Conservation (phyloP, 2,113 vertebrate species). For the Burhinus oedicnemus region DNA sequence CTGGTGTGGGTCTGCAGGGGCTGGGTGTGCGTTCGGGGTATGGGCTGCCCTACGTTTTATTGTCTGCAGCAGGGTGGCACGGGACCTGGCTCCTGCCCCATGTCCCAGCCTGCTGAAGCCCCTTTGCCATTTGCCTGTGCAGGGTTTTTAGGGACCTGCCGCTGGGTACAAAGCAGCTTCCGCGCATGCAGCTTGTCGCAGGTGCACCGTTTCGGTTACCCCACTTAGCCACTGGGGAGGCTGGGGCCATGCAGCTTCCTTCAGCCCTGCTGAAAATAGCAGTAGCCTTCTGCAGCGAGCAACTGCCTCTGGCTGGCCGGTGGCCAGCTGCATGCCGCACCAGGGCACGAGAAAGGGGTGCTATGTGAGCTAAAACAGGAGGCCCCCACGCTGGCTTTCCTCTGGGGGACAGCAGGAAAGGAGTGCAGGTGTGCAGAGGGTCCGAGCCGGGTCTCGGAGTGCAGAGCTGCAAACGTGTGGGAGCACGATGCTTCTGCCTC, state of each 20-base stretch:
- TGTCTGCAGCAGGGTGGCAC: not conserved
- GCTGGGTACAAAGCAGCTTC: not conserved
- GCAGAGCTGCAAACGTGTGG: not conserved
- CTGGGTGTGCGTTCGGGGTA: accelerated
- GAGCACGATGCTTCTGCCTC: not conserved
- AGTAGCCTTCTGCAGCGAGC: not conserved
- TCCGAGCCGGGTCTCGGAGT: accelerated
- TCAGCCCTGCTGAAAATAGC: not conserved
- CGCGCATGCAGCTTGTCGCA: accelerated
- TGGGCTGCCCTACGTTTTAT: not conserved
- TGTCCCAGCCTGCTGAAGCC: accelerated
- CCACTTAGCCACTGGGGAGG: not conserved
- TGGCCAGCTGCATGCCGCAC: not conserved
- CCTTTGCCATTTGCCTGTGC: not conserved
- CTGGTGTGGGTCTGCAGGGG: not conserved
- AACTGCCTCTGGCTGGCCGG: not conserved
- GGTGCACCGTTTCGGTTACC: not conserved
- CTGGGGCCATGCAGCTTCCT: not conserved
- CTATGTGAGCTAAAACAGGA: not conserved
- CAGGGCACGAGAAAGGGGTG: accelerated
- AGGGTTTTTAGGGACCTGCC: not conserved
- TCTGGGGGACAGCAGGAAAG: accelerated
- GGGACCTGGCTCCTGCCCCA: not conserved
- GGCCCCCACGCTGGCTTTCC: not conserved
- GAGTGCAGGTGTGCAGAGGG: not conserved